Evolutionary conservation across 2,888 invertebrate genomes (phyloP), one percentile per base, ranked within the genome.

Genomic region (Tiphia femorata): DNA sequence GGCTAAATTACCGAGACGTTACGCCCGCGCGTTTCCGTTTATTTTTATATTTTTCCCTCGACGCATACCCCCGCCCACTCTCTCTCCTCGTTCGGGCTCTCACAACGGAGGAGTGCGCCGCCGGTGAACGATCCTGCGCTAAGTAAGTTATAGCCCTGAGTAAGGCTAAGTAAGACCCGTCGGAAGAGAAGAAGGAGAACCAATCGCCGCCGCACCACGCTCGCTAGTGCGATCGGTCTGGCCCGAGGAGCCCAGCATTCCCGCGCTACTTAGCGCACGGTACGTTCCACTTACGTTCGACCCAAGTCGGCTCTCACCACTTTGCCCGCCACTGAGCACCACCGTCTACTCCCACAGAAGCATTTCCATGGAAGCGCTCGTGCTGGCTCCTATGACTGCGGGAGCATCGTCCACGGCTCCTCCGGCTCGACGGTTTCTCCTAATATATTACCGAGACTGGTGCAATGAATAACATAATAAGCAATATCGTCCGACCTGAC

Each of bases 231-330:
- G 60, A 51, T 59, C 29, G 51, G 66, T 58, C 69, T 56, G 70
- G 72, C 66, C 70, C 58, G 55, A 62, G n/a, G 61, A 65, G 66
- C n/a, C n/a, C n/a, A n/a, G 55, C 62, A 66, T 74, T 76, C 61
- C 71, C 65, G 68, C 67, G 60, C 72, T 73, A 72, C 75, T 73
- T 70, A 72, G 49, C 67, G 66, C 70, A 72, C 75, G 65, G 79
- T 79, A 76, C 64, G 70, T 79, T 75, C 73, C 74, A 77, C 75
- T 79, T 78, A 77, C 54, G 66, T 52, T 69, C 67, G 71, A 73
- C 73, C 72, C 56, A 41, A 55, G 57, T 54, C 46, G 48, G 21
- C 41, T 25, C 37, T 55, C 37, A 42, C 63, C 35, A 51, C 62
- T 58, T 44, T 62, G 40, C 46, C 46, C 51, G 47, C 65, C 55